phyloP scores from a whole-genome alignment of 2,888 invertebrate genomes.

The Diarsia dahlii region DNA sequence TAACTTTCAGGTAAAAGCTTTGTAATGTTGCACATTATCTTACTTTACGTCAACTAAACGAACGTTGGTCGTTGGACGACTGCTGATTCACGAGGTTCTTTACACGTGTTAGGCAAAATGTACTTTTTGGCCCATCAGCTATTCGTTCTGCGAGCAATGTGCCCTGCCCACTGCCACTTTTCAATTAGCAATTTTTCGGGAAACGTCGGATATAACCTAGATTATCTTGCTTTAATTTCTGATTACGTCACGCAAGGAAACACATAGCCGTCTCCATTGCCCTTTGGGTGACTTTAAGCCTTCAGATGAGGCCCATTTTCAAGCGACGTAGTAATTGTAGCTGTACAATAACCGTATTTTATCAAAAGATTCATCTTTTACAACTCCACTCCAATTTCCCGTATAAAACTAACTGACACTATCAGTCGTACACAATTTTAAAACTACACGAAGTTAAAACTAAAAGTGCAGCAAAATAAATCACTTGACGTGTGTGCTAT shows the following conservation, averaged over 20 bases:
- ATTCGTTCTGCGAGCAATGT: no score
- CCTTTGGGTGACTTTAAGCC: no score
- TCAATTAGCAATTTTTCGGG: no score
- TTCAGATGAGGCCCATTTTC: no score
- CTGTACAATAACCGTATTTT: neutral
- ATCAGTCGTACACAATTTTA: slow-evolving; percentile 10
- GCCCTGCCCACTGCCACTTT: no score
- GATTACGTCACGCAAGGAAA: no score
- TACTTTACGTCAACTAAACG: neutral
- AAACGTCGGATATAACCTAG: no score
- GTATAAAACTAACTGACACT: neutral
- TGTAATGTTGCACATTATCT: neutral
- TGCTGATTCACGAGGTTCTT: neutral
- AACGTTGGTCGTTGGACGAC: neutral
- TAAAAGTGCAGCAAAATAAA: slow-evolving; percentile 48
- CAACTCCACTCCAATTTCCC: neutral
- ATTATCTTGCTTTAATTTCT: no score
- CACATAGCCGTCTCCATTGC: no score
- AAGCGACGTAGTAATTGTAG: no score
- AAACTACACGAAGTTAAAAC: slow-evolving; percentile 11
- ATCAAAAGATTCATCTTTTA: neutral
- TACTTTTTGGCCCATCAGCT: no score
- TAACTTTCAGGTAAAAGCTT: neutral
- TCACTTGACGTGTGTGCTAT: slow-evolving; percentile 39
- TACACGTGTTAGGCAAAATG: neutral